phyloP scores from a whole-genome alignment of 2,113 vertebrate species.

The Podilymbus podiceps region DNA sequence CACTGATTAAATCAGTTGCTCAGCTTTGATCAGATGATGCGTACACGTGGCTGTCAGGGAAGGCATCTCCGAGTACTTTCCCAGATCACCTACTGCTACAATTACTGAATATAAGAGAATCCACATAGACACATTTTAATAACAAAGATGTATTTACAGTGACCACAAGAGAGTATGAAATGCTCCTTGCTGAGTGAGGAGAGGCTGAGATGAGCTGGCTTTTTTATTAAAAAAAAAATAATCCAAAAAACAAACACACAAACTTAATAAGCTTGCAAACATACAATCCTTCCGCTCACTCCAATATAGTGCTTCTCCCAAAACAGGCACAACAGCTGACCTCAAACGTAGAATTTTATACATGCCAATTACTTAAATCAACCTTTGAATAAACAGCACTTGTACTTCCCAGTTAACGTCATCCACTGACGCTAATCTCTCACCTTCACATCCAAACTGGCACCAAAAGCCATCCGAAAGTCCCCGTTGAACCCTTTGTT shows the following conservation, averaged over 20 bases:
- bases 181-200: neutral
- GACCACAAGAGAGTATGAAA: neutral
- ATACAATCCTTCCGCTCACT: neutral
- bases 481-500: constrained; percentile 89
- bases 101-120: neutral
- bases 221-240: neutral
- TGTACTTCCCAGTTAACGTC: neutral
- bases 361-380: neutral
- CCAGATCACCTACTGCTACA: neutral
- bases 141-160: neutral
- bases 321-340: neutral
- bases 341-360: neutral
- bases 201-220: neutral
- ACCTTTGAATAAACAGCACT: neutral
- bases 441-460: constrained; percentile 93
- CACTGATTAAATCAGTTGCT: neutral
- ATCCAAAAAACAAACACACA: neutral
- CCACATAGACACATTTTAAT: neutral
- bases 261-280: neutral
- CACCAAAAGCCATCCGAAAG: constrained; percentile 96
- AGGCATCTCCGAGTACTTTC: neutral
- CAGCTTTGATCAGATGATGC: neutral
- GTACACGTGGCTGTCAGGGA: neutral
- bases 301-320: neutral
- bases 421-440: neutral